These are phyloP conservation scores for Drosophila meridiana DNA, from an alignment of 2,888 invertebrate genomes.

Conservation along the genomic window DNA sequence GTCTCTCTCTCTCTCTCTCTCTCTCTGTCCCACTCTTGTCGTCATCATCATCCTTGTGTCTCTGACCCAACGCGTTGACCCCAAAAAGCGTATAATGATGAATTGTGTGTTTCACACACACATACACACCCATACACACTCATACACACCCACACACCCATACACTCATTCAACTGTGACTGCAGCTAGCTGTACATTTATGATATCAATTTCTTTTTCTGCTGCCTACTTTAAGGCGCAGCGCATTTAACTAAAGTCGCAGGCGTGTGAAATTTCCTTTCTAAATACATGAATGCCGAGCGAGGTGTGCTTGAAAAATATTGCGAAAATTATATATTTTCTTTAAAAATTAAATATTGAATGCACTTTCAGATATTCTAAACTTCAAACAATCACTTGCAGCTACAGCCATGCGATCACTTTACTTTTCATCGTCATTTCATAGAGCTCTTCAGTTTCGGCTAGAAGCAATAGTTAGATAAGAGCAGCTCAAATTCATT, in stretches of 20 bases:
- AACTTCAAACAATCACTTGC: too few relatives aligned
- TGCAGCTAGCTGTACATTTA: slow-evolving; percentile 10
- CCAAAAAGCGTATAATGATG: slow-evolving; percentile 67
- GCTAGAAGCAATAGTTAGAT: too few relatives aligned
- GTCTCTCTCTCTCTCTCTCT: neutral
- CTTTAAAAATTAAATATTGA: too few relatives aligned
- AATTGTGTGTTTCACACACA: slow-evolving; percentile 50
- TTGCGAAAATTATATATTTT: too few relatives aligned
- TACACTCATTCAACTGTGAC: slow-evolving; percentile 3
- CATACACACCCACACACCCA: neutral
- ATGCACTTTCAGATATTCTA: too few relatives aligned
- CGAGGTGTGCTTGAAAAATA: neutral
- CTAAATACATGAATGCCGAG: slow-evolving; percentile 3
- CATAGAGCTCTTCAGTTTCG: too few relatives aligned
- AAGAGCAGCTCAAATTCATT: too few relatives aligned
- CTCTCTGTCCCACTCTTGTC: neutral
- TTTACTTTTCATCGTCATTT: too few relatives aligned
- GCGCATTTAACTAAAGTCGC: slow-evolving; percentile 7
- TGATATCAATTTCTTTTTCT: slow-evolving; percentile 13
- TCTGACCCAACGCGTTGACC: slow-evolving; percentile 53
- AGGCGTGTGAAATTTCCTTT: slow-evolving; percentile 10
- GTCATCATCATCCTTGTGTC: slow-evolving; percentile 25
- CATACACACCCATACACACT: neutral
- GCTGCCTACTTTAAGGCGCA: slow-evolving; percentile 24
- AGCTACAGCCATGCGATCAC: too few relatives aligned